Evolutionary conservation across 2,797 vertebrate species (phyloP).

Genomic region (Gadopsis bispinosus): DNA sequence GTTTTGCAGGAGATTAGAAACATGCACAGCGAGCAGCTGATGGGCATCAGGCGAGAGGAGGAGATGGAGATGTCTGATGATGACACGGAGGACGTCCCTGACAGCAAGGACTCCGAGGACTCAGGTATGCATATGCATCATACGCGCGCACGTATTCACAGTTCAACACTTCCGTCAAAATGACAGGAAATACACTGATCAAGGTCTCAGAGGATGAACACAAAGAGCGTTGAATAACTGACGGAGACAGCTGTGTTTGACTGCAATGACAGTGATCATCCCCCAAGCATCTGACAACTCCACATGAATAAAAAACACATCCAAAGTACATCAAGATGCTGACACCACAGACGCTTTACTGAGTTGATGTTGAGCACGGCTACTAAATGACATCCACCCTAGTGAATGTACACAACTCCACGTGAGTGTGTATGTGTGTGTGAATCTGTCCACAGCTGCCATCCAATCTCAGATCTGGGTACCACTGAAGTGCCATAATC

Average conservation of each 20-base stretch:
- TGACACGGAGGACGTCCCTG: slow-evolving; percentile 90
- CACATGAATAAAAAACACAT: slow-evolving; percentile 47
- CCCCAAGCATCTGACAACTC: slow-evolving; percentile 32
- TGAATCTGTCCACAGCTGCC: slow-evolving; percentile 50
- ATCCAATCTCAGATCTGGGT: slow-evolving; percentile 50
- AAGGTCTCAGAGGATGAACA: slow-evolving; percentile 48
- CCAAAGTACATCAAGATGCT: slow-evolving; percentile 35
- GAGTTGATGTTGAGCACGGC: slow-evolving; percentile 33
- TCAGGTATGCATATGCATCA: slow-evolving; percentile 66
- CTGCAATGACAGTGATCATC: slow-evolving; percentile 55
- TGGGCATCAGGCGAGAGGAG: slow-evolving; percentile 96
- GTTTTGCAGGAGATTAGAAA: slow-evolving; percentile 94
- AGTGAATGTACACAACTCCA: slow-evolving; percentile 9
- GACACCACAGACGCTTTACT: slow-evolving; percentile 18
- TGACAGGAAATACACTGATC: slow-evolving; percentile 40
- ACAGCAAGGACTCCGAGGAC: slow-evolving; percentile 91
- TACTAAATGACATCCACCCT: slow-evolving; percentile 28
- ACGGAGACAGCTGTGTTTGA: slow-evolving; percentile 52
- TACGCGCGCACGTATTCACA: slow-evolving; percentile 7
- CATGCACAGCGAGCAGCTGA: slow-evolving; percentile 96
- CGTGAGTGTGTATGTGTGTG: background rate
- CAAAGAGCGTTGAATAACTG: slow-evolving; percentile 26
- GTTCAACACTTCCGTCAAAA: slow-evolving; percentile 40
- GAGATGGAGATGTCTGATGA: slow-evolving; percentile 99
- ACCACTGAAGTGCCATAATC: slow-evolving; percentile 64